These are phyloP conservation scores for Cephus spinipes DNA, from an alignment of 2,888 invertebrate species.

Conservation along the genomic window DNA sequence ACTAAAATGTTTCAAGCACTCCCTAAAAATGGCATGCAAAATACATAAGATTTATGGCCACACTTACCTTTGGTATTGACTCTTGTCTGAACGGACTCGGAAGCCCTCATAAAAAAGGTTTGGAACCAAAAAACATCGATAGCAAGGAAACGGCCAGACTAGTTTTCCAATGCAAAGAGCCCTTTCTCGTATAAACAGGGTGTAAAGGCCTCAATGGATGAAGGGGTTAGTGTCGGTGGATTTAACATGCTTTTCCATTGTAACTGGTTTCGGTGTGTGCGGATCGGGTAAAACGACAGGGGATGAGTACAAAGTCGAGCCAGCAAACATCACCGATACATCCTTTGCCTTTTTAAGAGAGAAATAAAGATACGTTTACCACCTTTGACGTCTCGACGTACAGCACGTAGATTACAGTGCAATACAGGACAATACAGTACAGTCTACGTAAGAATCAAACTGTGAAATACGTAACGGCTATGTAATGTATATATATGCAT, in stretches of 20 bases:
- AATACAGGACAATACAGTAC: too few relatives aligned
- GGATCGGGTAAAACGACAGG: neutral
- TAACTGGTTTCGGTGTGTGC: neutral
- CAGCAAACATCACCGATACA: slow-evolving; percentile 31
- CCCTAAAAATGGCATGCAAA: neutral
- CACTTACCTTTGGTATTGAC: neutral
- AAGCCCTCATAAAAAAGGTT: neutral
- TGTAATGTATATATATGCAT: neutral
- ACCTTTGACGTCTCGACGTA: neutral
- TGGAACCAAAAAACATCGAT: neutral
- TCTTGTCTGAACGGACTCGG: neutral
- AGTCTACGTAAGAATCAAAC: neutral
- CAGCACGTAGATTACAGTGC: neutral
- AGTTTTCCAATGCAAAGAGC: neutral
- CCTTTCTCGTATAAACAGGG: neutral
- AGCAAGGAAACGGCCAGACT: neutral
- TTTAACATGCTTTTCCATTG: neutral
- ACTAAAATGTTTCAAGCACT: neutral
- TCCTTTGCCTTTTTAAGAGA: slow-evolving; percentile 36
- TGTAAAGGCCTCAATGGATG: neutral
- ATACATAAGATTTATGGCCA: neutral
- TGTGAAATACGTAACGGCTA: neutral
- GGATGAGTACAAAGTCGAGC: neutral
- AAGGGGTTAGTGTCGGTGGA: neutral
- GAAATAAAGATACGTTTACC: neutral